Conservation (phyloP, 2,797 vertebrate species). For the Coccyzus lansbergi region DNA sequence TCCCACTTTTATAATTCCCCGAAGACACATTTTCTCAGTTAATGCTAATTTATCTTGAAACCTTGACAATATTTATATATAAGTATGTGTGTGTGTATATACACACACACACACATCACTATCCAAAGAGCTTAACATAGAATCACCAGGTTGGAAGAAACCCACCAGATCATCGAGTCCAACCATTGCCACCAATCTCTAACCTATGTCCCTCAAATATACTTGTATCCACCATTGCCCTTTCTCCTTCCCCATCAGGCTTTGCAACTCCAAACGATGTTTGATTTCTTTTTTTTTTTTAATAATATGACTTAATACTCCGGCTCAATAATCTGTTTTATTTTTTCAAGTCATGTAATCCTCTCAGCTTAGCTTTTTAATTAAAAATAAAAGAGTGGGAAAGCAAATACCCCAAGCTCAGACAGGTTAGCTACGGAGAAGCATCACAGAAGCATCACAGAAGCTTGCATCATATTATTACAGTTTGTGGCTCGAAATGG, state of each 20-base stretch:
- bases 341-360: constrained; percentile 23
- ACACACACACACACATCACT: no score
- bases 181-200: no score
- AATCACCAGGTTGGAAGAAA: no score
- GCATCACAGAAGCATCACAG: no score
- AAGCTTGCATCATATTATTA: no score
- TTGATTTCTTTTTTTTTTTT: constrained; percentile 35
- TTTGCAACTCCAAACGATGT: not conserved
- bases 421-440: rapidly evolving
- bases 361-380: constrained; percentile 55
- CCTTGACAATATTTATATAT: not conserved
- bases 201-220: no score
- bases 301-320: constrained; percentile 25
- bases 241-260: not conserved
- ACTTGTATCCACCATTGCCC: not conserved
- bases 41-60: not conserved
- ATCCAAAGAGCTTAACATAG: not conserved
- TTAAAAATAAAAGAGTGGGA: constrained; percentile 2
- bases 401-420: not conserved
- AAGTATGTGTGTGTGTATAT: not conserved
- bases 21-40: not conserved
- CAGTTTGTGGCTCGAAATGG: no score
- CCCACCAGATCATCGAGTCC: no score
- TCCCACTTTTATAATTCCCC: not conserved
- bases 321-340: not conserved